These are phyloP conservation scores for Edolisoma coerulescens DNA, from an alignment of 2,113 vertebrate genomes.

Conservation along the genomic window DNA sequence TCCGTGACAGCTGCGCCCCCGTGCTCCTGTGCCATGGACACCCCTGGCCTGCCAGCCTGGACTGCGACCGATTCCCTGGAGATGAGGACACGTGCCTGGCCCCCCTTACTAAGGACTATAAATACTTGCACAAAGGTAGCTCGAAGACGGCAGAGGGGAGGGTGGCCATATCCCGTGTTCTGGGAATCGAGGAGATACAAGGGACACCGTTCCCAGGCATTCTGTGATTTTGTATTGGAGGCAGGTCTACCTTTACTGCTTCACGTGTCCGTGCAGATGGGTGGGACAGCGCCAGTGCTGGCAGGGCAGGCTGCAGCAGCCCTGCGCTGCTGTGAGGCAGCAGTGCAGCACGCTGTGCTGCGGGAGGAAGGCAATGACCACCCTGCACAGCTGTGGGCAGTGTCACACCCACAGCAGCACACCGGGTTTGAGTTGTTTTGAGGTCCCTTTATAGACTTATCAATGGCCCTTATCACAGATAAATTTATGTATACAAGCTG, in stretches of 20 bases:
- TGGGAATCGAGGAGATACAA: neutral
- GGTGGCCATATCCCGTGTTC: accelerated
- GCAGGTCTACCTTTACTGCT: accelerated
- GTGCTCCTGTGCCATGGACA: conserved; percentile 81
- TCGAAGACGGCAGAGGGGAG: neutral
- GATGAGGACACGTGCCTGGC: conserved; percentile 83
- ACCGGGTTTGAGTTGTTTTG: neutral
- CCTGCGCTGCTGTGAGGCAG: neutral
- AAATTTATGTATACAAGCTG: neutral
- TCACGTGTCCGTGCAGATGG: accelerated
- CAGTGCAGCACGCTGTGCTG: neutral
- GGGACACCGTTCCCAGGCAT: accelerated
- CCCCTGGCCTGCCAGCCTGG: conserved; percentile 78
- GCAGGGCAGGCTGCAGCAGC: neutral
- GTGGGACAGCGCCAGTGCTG: neutral
- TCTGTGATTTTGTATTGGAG: neutral
- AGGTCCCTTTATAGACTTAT: neutral
- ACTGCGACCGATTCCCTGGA: conserved; percentile 81
- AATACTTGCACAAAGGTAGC: conserved; percentile 78
- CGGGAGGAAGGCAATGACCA: neutral
- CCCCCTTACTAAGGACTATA: conserved; percentile 70
- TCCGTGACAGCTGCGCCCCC: conserved; percentile 81
- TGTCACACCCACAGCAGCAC: neutral
- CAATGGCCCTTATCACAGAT: neutral
- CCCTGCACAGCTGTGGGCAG: neutral